A percentile compares a stretch with the other conserved stretches of the same genome.
phyloP scores from a whole-genome alignment of 2,113 vertebrate species.

The Lepus timidus region DNA sequence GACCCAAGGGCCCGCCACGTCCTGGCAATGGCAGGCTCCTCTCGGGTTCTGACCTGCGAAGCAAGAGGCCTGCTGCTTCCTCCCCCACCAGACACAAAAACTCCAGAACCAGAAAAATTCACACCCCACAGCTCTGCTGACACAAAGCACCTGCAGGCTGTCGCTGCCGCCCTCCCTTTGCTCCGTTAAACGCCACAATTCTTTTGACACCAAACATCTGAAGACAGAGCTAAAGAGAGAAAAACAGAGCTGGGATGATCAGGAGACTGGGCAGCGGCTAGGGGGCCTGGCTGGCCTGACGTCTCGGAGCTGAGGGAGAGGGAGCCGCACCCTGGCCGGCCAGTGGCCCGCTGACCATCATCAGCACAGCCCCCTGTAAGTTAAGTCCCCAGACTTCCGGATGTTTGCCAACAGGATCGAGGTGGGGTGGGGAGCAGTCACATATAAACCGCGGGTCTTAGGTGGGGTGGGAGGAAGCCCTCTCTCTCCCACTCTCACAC shows the following conservation, averaged over 20 bases:
- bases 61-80: not conserved
- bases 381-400: not conserved
- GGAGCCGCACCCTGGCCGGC: not conserved
- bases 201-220: not conserved
- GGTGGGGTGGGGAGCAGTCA: not conserved
- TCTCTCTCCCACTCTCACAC: not conserved
- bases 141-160: not conserved
- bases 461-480: not conserved
- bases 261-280: not conserved
- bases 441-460: not conserved
- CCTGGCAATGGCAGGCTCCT: not conserved
- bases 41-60: not conserved
- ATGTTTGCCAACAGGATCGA: not conserved
- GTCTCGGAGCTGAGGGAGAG: not conserved
- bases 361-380: not conserved
- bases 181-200: slow-evolving; percentile 24
- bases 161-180: not conserved
- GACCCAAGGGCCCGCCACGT: not conserved
- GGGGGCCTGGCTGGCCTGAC: rapidly evolving
- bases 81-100: not conserved
- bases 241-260: not conserved
- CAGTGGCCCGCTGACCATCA: not conserved
- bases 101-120: not conserved
- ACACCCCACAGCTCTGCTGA: not conserved
- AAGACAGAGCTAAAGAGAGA: not conserved